Percentiles rank a stretch among this genome's conserved stretches.
Evolutionary conservation across 2,888 invertebrate genomes (phyloP).

Genomic region (Plagiodera versicolora): DNA sequence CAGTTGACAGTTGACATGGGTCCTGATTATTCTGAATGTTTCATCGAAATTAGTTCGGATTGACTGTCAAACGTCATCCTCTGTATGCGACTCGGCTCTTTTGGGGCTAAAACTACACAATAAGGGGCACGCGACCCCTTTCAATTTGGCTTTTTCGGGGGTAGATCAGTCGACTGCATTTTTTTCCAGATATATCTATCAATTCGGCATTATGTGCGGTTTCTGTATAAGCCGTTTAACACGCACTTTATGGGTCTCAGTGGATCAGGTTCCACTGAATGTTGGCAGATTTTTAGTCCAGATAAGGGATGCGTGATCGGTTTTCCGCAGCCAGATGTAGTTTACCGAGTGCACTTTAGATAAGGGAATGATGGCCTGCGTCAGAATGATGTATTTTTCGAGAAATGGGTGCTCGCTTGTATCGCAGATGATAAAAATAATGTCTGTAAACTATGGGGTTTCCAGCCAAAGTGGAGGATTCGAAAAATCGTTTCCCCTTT

Average conservation of each 20-base stretch:
- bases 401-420: constrained; percentile 14
- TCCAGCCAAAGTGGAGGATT: neutral
- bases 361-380: constrained; percentile 30
- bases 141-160: constrained; percentile 48
- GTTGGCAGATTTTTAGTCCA: constrained; percentile 27
- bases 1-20: too few species aligned
- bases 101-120: constrained; percentile 51
- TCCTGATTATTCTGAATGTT: too few species aligned
- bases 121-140: constrained; percentile 54
- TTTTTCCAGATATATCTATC: constrained; percentile 41
- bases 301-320: constrained; percentile 28
- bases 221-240: constrained; percentile 55
- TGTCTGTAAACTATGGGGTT: neutral
- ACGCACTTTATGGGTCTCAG: constrained; percentile 47
- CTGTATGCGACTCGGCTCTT: neutral
- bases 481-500: too few species aligned
- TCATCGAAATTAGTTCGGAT: too few species aligned
- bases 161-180: constrained; percentile 2
- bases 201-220: constrained; percentile 51
- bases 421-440: neutral
- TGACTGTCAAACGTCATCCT: too few species aligned
- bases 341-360: constrained; percentile 32
- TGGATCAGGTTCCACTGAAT: constrained; percentile 37
- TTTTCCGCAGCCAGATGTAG: constrained; percentile 28
- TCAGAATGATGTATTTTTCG: constrained; percentile 27